Evolutionary conservation across 2,113 vertebrate species (phyloP).

Genomic region (Ranitomeya variabilis): DNA sequence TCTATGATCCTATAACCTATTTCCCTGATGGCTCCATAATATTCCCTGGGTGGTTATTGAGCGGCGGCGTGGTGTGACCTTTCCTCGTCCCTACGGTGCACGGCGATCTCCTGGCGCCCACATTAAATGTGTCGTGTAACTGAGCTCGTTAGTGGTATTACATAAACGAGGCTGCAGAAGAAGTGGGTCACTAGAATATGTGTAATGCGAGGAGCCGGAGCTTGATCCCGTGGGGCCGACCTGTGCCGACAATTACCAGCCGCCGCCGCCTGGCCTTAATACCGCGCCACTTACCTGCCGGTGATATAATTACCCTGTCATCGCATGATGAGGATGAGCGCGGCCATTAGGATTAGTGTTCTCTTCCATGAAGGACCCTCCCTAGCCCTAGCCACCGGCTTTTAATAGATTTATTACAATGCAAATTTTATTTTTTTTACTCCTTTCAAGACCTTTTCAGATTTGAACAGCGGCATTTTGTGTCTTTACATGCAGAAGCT

Average conservation of each 20-base stretch:
- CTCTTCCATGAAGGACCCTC: background rate
- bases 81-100: background rate
- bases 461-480: too few relatives aligned
- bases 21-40: background rate
- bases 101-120: background rate
- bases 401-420: background rate
- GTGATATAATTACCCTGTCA: background rate
- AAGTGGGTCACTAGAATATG: constrained; percentile 21
- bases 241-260: background rate
- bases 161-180: background rate
- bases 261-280: background rate
- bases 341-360: background rate
- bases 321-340: background rate
- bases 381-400: background rate
- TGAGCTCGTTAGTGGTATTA: background rate
- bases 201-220: background rate
- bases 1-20: background rate
- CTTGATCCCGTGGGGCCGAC: constrained; percentile 2
- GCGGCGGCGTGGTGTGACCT: background rate
- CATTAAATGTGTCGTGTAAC: background rate
- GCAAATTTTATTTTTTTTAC: too few relatives aligned
- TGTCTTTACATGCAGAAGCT: too few relatives aligned
- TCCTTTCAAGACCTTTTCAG: too few relatives aligned
- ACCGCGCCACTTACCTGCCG: background rate
- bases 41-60: background rate